Evolutionary conservation across 2,113 vertebrate genomes (phyloP).

Genomic region (Anser cygnoides): DNA sequence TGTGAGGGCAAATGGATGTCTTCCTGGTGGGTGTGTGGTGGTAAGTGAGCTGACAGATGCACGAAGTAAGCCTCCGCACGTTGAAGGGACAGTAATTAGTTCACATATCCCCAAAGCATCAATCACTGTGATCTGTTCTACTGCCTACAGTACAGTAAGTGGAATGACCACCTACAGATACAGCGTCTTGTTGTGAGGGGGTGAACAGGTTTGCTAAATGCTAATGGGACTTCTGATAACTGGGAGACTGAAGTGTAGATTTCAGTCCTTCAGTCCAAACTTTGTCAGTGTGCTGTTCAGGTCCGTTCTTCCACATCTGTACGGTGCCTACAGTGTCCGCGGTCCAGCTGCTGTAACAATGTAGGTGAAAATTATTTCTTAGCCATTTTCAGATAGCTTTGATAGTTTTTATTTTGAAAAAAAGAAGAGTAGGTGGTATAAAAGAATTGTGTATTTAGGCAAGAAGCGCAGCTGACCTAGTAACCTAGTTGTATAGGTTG

Average conservation of each 20-base stretch:
- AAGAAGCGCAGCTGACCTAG: not conserved
- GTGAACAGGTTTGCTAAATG: not conserved
- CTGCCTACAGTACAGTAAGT: not conserved
- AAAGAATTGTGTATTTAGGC: not conserved
- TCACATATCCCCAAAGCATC: not conserved
- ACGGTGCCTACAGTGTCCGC: fast-evolving
- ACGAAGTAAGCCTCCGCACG: not conserved
- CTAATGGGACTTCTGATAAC: not conserved
- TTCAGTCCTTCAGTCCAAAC: not conserved
- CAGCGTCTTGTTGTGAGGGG: not conserved
- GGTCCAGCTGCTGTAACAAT: not conserved
- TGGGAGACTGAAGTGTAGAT: not conserved
- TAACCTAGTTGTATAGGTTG: not conserved
- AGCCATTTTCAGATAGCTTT: not conserved
- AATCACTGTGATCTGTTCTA: not conserved
- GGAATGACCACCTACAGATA: not conserved
- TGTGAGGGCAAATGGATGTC: not conserved
- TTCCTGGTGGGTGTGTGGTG: not conserved
- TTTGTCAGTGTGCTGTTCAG: not conserved
- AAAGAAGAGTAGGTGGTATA: not conserved
- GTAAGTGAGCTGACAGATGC: not conserved
- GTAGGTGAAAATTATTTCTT: not conserved
- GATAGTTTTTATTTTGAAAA: not conserved
- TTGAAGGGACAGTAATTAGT: not conserved
- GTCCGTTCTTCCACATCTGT: not conserved